A percentile compares a stretch with the other conserved stretches of the same genome.
Conservation (phyloP, 2,888 invertebrate genomes). For the Lepidochitona cinerea region DNA sequence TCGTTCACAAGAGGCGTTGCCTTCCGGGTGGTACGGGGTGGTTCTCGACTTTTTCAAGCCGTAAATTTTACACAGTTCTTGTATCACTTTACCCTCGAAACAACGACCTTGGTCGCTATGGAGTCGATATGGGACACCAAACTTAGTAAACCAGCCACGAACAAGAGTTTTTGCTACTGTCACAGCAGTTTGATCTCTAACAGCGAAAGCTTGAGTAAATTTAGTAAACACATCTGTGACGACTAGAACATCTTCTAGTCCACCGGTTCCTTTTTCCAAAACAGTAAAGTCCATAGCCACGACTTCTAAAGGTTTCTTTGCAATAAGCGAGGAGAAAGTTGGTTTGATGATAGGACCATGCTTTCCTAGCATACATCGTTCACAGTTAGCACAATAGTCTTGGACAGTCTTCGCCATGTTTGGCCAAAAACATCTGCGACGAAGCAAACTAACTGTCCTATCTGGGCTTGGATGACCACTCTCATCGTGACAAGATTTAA, state of each 20-base stretch:
- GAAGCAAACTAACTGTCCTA: constrained; percentile 10
- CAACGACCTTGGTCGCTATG: constrained; percentile 12
- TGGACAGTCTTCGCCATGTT: constrained; percentile 12
- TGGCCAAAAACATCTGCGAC: constrained; percentile 18
- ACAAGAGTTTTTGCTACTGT: constrained; percentile 1
- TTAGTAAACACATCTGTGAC: constrained; percentile 13
- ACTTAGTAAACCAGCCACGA: constrained; percentile 15
- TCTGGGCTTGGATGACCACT: constrained; percentile 14
- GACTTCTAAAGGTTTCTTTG: constrained; percentile 14
- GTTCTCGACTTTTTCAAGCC: background rate
- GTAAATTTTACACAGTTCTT: constrained; percentile 9
- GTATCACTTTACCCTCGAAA: constrained; percentile 9
- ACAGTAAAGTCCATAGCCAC: constrained; percentile 18
- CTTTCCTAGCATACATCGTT: constrained; percentile 19
- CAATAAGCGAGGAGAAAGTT: constrained; percentile 1
- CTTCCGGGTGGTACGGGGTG: constrained; percentile 8
- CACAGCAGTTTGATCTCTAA: constrained; percentile 14
- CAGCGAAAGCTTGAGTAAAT: constrained; percentile 9
- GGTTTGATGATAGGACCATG: background rate
- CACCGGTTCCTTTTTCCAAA: constrained; percentile 12
- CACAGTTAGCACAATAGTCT: constrained; percentile 7
- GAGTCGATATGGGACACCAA: constrained; percentile 8
- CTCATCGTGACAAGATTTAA: constrained; percentile 5
- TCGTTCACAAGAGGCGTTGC: background rate
- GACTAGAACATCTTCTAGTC: constrained; percentile 15